These are phyloP conservation scores for Garra rufa DNA, from an alignment of 2,113 vertebrate genomes.

Conservation along the genomic window DNA sequence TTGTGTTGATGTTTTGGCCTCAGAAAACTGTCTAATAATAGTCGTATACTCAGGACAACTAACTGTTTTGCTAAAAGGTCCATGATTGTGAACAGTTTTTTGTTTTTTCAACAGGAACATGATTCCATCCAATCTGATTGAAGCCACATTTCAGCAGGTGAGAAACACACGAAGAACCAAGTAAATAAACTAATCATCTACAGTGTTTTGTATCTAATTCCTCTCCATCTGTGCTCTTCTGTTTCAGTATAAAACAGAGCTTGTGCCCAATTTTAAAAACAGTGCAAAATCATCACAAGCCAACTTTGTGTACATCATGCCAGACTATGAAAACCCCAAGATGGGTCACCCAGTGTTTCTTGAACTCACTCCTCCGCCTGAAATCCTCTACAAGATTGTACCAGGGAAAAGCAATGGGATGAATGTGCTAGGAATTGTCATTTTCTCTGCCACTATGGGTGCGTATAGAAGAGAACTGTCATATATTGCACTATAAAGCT, in stretches of 20 bases:
- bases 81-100: neutral
- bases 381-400: conserved; percentile 80
- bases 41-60: neutral
- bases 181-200: too few relatives aligned
- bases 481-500: neutral
- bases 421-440: conserved; percentile 88
- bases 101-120: conserved; percentile 81
- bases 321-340: conserved; percentile 74
- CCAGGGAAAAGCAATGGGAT: conserved; percentile 87
- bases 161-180: conserved; percentile 23
- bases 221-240: conserved; percentile 2
- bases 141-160: conserved; percentile 89
- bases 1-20: neutral
- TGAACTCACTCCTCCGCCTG: conserved; percentile 81
- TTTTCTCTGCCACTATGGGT: conserved; percentile 90
- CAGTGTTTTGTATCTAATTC: neutral
- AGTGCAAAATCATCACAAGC: conserved; percentile 66
- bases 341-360: conserved; percentile 77
- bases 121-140: conserved; percentile 88
- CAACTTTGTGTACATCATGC: conserved; percentile 84
- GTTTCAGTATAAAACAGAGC: conserved; percentile 83
- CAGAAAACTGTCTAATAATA: neutral
- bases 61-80: neutral
- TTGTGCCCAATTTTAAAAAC: conserved; percentile 77
- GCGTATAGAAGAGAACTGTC: conserved; percentile 42